phyloP scores from a whole-genome alignment of 2,113 vertebrate genomes.

The Phrynosoma platyrhinos region DNA sequence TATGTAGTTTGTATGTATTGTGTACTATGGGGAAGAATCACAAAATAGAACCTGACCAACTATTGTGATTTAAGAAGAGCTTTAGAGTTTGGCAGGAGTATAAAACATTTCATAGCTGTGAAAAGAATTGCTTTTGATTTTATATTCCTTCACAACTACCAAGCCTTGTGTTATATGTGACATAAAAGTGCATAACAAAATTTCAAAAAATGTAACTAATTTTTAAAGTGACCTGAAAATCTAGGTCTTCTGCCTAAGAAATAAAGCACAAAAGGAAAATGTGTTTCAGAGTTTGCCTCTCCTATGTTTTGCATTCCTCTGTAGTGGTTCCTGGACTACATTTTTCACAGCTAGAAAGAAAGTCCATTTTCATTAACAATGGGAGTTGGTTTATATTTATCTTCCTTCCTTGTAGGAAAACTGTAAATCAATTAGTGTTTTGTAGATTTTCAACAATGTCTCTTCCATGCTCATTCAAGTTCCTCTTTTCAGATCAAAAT shows the following conservation, averaged over 20 bases:
- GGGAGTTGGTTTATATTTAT: neutral
- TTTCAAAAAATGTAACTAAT: conserved; percentile 4
- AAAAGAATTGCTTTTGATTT: conserved; percentile 8
- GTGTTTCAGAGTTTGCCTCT: neutral
- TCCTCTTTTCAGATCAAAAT: neutral
- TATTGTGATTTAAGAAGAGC: neutral
- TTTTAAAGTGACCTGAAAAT: neutral
- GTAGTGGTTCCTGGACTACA: neutral
- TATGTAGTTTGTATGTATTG: too few species aligned
- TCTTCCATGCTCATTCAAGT: neutral
- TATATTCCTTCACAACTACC: neutral
- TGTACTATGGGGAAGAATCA: neutral
- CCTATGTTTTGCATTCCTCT: too few species aligned
- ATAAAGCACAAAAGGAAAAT: neutral
- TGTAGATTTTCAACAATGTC: neutral
- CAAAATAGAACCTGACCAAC: neutral
- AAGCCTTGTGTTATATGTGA: neutral
- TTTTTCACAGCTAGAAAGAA: neutral
- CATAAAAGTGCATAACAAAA: neutral
- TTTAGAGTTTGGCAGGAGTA: neutral
- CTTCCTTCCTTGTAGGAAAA: neutral
- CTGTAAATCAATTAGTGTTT: neutral
- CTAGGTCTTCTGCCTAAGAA: neutral
- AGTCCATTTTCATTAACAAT: neutral
- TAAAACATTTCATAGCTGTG: neutral